A percentile compares a stretch with the other conserved stretches of the same genome.
phyloP scores from a whole-genome alignment of 2,797 vertebrate genomes.

The Spheniscus humboldti region DNA sequence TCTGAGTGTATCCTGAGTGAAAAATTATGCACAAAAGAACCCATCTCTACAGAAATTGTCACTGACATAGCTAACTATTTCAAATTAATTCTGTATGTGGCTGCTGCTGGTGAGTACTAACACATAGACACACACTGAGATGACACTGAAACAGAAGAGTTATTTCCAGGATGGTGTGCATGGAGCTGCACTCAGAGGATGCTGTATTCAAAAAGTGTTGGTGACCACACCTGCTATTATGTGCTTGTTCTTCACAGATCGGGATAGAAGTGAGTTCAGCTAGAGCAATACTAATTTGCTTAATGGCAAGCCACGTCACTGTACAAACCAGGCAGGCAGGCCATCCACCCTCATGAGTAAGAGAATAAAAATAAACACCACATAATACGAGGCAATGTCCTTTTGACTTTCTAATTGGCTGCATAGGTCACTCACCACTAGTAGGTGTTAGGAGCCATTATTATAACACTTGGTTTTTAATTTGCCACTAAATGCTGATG shows the following conservation, averaged over 20 bases:
- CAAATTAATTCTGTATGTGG: too few relatives aligned
- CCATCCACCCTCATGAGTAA: background rate
- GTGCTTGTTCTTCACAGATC: background rate
- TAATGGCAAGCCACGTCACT: background rate
- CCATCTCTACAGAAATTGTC: background rate
- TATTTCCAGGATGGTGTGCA: background rate
- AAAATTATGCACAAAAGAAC: background rate
- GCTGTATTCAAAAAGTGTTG: background rate
- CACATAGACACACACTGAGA: background rate
- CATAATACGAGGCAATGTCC: background rate
- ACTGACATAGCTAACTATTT: background rate
- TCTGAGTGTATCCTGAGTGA: background rate
- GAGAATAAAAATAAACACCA: background rate
- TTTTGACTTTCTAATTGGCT: background rate
- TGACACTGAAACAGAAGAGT: too few relatives aligned
- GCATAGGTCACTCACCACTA: background rate
- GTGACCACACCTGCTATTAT: background rate
- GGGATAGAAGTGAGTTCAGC: background rate
- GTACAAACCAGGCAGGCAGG: background rate
- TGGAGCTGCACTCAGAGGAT: background rate
- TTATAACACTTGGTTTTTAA: background rate
- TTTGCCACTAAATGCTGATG: background rate
- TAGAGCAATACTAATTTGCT: background rate
- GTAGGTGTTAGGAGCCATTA: background rate
- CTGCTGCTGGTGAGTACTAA: background rate